These are phyloP conservation scores for Bombus waltoni DNA, from an alignment of 1,140 invertebrate genomes.

Conservation along the genomic window DNA sequence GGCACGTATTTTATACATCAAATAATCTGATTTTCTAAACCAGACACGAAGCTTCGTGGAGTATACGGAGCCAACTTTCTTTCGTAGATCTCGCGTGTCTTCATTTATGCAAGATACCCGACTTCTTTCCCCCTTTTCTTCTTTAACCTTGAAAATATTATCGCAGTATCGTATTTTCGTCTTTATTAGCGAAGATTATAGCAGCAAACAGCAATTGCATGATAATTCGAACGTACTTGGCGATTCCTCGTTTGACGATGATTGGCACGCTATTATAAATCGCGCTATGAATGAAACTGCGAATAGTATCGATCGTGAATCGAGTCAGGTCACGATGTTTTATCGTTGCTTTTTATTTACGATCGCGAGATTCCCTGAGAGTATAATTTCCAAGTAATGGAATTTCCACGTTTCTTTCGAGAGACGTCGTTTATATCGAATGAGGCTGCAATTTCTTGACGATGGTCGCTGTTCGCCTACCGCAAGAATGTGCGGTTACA, in stretches of 20 bases:
- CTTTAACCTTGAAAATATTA: neutral
- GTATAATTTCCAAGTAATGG: slow-evolving; percentile 16
- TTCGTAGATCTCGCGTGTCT: neutral
- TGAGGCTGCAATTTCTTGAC: neutral
- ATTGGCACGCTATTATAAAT: too few species aligned
- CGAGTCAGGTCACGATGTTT: too few species aligned
- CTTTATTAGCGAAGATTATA: neutral
- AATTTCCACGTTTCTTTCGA: slow-evolving; percentile 16
- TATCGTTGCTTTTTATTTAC: neutral
- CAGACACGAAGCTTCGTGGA: neutral
- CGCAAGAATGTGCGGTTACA: neutral
- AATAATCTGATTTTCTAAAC: slow-evolving; percentile 41
- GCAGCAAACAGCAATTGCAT: neutral
- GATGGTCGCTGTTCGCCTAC: neutral
- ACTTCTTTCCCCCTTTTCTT: neutral
- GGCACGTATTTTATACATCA: slow-evolving; percentile 46
- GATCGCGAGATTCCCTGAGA: neutral
- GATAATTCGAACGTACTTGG: neutral
- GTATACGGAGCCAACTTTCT: too few species aligned
- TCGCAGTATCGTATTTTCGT: too few species aligned
- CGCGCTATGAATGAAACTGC: neutral
- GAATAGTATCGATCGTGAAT: slow-evolving; percentile 1
- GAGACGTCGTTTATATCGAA: slow-evolving; percentile 7
- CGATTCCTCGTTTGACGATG: neutral
- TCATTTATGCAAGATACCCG: slow-evolving; percentile 16